A percentile compares a stretch with the other conserved stretches of the same genome.
These are phyloP conservation scores for Anodontia alba DNA, from an alignment of 2,888 invertebrate species.

Conservation along the genomic window DNA sequence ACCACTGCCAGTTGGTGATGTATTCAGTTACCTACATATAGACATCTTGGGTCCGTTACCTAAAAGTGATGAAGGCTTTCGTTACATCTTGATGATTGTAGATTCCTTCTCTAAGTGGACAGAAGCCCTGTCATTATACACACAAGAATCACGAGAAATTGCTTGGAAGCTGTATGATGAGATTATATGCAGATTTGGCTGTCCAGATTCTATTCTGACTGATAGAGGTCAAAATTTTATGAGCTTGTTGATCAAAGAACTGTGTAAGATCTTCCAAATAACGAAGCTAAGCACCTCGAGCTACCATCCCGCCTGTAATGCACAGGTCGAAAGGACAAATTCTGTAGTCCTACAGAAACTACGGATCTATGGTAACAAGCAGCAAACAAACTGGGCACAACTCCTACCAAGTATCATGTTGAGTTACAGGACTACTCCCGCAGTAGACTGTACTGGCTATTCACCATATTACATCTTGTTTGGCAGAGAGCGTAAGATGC, in stretches of 20 bases:
- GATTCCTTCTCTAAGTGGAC: slow-evolving; percentile 49
- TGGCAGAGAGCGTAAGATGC: slow-evolving; percentile 1
- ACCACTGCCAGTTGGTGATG: slow-evolving; percentile 39
- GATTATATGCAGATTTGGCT: slow-evolving; percentile 40
- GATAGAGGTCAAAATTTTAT: slow-evolving; percentile 55
- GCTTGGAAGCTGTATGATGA: slow-evolving; percentile 45
- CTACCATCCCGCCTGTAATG: slow-evolving; percentile 39
- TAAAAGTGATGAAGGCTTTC: slow-evolving; percentile 32
- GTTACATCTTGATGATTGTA: slow-evolving; percentile 52
- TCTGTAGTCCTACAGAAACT: slow-evolving; percentile 25
- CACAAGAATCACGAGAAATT: slow-evolving; percentile 38
- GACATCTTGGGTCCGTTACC: slow-evolving; percentile 48
- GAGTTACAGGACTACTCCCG: slow-evolving; percentile 23
- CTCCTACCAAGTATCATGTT: slow-evolving; percentile 41
- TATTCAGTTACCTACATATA: slow-evolving; percentile 39
- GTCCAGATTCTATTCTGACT: slow-evolving; percentile 34
- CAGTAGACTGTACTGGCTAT: not conserved
- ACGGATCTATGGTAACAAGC: slow-evolving; percentile 23
- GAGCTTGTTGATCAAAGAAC: slow-evolving; percentile 35
- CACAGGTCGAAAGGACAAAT: slow-evolving; percentile 32
- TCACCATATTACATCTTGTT: not conserved
- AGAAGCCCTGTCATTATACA: slow-evolving; percentile 55
- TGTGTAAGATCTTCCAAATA: slow-evolving; percentile 41
- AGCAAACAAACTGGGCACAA: slow-evolving; percentile 38
- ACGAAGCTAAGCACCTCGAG: slow-evolving; percentile 17